Base-by-base conservation (phyloP, 2,888 invertebrate species). In the Ornithoptera priamus region DNA sequence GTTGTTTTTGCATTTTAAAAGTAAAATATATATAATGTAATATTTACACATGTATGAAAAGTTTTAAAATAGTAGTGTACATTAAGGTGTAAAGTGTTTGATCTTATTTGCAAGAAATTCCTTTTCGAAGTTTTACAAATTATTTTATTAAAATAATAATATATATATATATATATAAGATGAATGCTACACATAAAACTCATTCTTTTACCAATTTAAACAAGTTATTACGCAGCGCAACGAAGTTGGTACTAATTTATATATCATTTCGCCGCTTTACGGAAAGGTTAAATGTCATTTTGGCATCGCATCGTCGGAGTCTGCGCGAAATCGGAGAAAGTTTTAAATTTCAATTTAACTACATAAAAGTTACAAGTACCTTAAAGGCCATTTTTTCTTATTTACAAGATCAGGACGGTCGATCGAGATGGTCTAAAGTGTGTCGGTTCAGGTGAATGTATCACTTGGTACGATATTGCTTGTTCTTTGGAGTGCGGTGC, bases 391-490 rank as follows among this genome's bases (percentile, higher is more conserved):
- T 17, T 24, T 10, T 50, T 65, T 67, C 50, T 65, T 67, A 69
- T 72, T 24, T 66, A 7, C 50, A 39, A 36, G 36, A 22, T 24
- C 59, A 50, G 53, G 17, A n/a, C 36, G 4, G 22, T 67, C 61
- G 46, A 68, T 59, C 39, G 65, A 68, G 67, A 68, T 67, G 63
- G 69, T 74, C 72, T 75, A 64, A 64, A 71, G 68, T 62, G 71
- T 70, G 71, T 71, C 68, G 73, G 73, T 73, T 76, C 72, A 66
- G 72, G 71, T 66, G 68, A 70, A 74, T 74, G 73, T 74, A 73
- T 71, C 71, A 72, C 71, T 39, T 75, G 71, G 70, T 61, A 17
- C 73, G 79, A 80, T 81, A 80, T 78, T 81, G 81, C 83, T 84
- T 77, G 80, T 81, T 83, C 80, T 81, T 80, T 84, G 30, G 30